Percentiles rank a stretch among this genome's conserved stretches.
Conservation (phyloP, 2,888 invertebrate genomes). For the Melanostoma scalare region DNA sequence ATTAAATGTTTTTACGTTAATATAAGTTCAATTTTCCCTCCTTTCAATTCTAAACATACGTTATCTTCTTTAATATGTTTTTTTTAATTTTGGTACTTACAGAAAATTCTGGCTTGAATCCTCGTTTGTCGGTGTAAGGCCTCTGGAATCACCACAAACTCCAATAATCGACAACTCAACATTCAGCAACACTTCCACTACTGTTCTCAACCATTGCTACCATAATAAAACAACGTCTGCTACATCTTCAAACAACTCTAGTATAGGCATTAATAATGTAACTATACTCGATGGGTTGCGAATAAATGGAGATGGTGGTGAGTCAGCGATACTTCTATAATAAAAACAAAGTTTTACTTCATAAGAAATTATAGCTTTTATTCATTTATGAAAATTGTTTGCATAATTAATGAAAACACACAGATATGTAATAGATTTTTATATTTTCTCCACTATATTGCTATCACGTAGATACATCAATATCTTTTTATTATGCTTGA, state of each 20-base stretch:
- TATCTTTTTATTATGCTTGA: too few species aligned
- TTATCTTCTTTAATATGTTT: slow-evolving; percentile 5
- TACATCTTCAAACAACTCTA: slow-evolving; percentile 79
- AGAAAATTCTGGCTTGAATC: slow-evolving; percentile 94
- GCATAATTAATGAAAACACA: too few species aligned
- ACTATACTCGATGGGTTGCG: slow-evolving; percentile 76
- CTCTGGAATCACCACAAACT: slow-evolving; percentile 92
- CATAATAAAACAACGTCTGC: slow-evolving; percentile 74
- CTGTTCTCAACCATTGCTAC: slow-evolving; percentile 61
- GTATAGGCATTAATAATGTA: slow-evolving; percentile 68
- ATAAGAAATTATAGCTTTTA: slow-evolving; percentile 43
- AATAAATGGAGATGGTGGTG: slow-evolving; percentile 83
- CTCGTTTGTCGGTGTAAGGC: slow-evolving; percentile 93
- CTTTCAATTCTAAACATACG: too few species aligned
- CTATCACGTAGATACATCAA: too few species aligned
- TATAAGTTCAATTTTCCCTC: too few species aligned
- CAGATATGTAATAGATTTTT: too few species aligned
- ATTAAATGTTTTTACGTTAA: too few species aligned
- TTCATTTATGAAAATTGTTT: not conserved
- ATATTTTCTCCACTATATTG: too few species aligned
- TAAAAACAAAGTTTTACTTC: slow-evolving; percentile 34
- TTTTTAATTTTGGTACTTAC: too few species aligned
- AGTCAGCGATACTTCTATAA: slow-evolving; percentile 80
- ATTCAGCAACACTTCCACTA: slow-evolving; percentile 77
- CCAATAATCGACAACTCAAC: slow-evolving; percentile 85